Conservation (phyloP, 2,888 invertebrate species). For the Plebejus melissa region DNA sequence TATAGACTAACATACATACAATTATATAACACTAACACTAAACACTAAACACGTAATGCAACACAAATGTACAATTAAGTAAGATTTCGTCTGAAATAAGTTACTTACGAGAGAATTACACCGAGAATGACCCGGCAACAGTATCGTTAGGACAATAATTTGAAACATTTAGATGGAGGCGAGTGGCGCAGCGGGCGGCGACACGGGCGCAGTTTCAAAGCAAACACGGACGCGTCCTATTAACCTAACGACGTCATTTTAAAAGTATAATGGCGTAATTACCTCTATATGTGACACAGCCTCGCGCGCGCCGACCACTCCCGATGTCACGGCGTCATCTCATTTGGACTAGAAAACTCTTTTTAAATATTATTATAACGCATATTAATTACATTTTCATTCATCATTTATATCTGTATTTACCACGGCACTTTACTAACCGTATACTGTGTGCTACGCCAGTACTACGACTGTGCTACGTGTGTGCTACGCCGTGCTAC, state of each 20-base stretch:
- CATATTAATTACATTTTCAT: too few relatives aligned
- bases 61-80: not conserved
- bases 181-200: not conserved
- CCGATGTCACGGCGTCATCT: not conserved
- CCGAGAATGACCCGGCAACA: not conserved
- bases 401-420: too few relatives aligned
- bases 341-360: not conserved
- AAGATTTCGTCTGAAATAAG: not conserved
- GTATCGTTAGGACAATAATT: slow-evolving; percentile 8
- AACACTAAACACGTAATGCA: too few relatives aligned
- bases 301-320: not conserved
- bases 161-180: slow-evolving; percentile 5
- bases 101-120: not conserved
- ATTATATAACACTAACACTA: too few relatives aligned
- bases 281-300: not conserved
- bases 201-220: slow-evolving; percentile 6
- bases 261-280: slow-evolving; percentile 13
- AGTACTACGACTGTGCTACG: not conserved
- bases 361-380: too few relatives aligned
- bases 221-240: slow-evolving; percentile 13
- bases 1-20: too few relatives aligned
- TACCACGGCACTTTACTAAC: too few relatives aligned
- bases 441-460: too few relatives aligned
- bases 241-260: slow-evolving; percentile 17
- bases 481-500: not conserved